These are phyloP conservation scores for Rhabdophis nuchalis DNA, from an alignment of 2,797 vertebrate genomes.

Conservation along the genomic window DNA sequence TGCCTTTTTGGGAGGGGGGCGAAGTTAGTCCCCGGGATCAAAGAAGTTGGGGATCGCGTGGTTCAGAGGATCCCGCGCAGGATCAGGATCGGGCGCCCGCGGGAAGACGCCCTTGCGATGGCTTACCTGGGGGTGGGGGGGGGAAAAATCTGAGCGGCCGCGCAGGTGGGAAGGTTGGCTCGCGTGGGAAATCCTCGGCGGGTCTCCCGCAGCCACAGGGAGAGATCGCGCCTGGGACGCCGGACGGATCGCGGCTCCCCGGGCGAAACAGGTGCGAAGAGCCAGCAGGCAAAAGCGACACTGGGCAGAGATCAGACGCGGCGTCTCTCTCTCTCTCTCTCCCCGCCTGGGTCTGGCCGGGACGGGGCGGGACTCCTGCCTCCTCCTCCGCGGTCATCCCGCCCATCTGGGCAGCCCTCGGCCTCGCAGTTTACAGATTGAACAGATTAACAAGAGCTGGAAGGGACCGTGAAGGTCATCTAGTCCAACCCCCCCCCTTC, in stretches of 20 bases:
- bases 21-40: background rate
- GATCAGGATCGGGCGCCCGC: background rate
- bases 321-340: too few species aligned
- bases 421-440: background rate
- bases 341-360: too few species aligned
- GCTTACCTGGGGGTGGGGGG: background rate
- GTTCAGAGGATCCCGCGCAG: background rate
- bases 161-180: background rate
- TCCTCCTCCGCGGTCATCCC: constrained; percentile 2
- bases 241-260: background rate
- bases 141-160: background rate
- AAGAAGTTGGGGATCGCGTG: background rate
- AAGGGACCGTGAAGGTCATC: too few species aligned
- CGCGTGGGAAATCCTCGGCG: background rate
- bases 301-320: background rate
- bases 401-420: constrained; percentile 42
- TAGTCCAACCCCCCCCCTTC: too few species aligned
- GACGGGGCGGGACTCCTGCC: background rate
- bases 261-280: background rate
- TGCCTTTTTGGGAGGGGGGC: background rate
- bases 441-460: too few species aligned
- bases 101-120: background rate
- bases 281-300: background rate
- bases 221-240: too few species aligned
- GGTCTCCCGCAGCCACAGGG: too few species aligned